phyloP scores from a whole-genome alignment of 2,888 invertebrate genomes.

The Blastobasis lacticolella region DNA sequence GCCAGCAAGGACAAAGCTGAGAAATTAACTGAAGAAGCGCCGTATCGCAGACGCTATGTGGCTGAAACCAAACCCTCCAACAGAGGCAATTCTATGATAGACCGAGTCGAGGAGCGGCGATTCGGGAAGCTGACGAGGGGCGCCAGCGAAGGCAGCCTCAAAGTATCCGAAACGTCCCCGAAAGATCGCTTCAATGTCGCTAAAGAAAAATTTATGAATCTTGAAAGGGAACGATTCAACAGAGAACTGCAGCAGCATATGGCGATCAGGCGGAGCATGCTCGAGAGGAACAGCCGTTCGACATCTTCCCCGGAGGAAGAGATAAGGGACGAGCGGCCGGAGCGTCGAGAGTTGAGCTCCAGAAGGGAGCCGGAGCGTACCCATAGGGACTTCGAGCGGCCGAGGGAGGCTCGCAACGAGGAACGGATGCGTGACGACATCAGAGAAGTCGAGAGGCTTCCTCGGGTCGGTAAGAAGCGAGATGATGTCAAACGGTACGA shows the following conservation, averaged over 20 bases:
- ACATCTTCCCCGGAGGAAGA: conserved; percentile 72
- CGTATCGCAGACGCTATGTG: conserved; percentile 67
- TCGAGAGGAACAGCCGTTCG: conserved; percentile 68
- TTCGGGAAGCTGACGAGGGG: conserved; percentile 58
- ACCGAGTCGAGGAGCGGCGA: conserved; percentile 61
- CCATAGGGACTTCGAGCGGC: conserved; percentile 51
- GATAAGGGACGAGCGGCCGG: conserved; percentile 64
- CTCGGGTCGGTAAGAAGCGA: conserved; percentile 59
- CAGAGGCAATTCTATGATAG: conserved; percentile 38
- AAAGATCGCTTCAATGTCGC: conserved; percentile 89
- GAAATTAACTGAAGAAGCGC: conserved; percentile 47
- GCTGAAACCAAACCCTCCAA: conserved; percentile 64
- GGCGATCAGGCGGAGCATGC: conserved; percentile 66
- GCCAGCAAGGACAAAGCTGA: conserved; percentile 51
- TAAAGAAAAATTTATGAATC: conserved; percentile 87
- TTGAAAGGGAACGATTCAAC: conserved; percentile 81
- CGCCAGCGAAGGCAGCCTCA: conserved; percentile 62
- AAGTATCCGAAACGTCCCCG: conserved; percentile 71
- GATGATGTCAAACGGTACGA: conserved; percentile 61
- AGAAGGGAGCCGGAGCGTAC: conserved; percentile 50
- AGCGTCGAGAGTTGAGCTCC: conserved; percentile 59
- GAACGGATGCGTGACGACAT: conserved; percentile 45
- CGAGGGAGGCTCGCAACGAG: conserved; percentile 50
- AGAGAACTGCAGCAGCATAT: conserved; percentile 71
- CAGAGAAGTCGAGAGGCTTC: conserved; percentile 59